A percentile compares a stretch with the other conserved stretches of the same genome.
phyloP scores from a whole-genome alignment of 2,888 invertebrate genomes.

The Andrena hattorfiana region DNA sequence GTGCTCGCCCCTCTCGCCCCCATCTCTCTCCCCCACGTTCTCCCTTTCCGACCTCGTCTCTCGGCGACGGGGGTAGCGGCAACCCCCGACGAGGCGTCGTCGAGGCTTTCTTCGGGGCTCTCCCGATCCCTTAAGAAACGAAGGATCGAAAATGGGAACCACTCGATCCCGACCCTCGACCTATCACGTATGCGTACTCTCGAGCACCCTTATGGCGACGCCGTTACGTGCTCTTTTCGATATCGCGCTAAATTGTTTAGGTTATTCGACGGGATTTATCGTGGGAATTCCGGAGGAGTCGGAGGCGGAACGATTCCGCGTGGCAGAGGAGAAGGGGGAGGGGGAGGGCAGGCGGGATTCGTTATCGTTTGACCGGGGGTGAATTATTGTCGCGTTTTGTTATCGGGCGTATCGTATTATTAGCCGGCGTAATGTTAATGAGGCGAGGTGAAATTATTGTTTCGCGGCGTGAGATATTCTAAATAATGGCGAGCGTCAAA shows the following conservation, averaged over 20 bases:
- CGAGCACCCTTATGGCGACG: conserved; percentile 43
- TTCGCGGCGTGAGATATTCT: conserved; percentile 19
- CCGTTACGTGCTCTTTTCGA: conserved; percentile 66
- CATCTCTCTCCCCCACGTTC: conserved; percentile 4
- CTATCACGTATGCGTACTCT: conserved; percentile 75
- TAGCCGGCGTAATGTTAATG: conserved; percentile 40
- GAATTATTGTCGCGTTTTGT: conserved; percentile 35
- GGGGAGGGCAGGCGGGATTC: neutral
- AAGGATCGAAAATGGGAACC: conserved; percentile 56
- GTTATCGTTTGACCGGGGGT: conserved; percentile 36
- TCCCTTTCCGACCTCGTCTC: conserved; percentile 16
- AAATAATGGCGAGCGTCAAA: conserved; percentile 14
- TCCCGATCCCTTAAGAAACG: conserved; percentile 47
- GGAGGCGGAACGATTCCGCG: neutral
- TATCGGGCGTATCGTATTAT: conserved; percentile 35
- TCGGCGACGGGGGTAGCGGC: conserved; percentile 40
- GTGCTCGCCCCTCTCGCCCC: conserved; percentile 18
- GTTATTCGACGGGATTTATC: conserved; percentile 76
- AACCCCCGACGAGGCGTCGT: conserved; percentile 46
- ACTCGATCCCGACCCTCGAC: conserved; percentile 65
- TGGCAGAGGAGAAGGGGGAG: too few species aligned
- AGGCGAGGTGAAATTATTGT: conserved; percentile 29
- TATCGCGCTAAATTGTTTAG: conserved; percentile 79
- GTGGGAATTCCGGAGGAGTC: conserved; percentile 49
- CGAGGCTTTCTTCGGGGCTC: conserved; percentile 58